Evolutionary conservation across 1,140 invertebrate species (phyloP).

Genomic region (Lepeophtheirus salmonis): DNA sequence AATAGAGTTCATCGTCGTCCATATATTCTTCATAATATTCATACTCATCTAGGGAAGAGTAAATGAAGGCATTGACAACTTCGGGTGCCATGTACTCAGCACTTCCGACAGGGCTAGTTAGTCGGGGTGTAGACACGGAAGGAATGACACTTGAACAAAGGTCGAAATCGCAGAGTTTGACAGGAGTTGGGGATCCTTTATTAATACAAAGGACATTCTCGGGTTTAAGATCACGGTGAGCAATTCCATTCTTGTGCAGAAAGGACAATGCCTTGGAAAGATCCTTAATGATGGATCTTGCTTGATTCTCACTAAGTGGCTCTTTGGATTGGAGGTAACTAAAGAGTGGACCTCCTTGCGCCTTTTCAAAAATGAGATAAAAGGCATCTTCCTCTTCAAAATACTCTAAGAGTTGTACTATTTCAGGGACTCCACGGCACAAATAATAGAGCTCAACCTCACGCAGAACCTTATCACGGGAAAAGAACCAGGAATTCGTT

Average conservation of each 20-base stretch:
- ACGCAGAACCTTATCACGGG: slow-evolving; percentile 35
- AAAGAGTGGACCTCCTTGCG: slow-evolving; percentile 27
- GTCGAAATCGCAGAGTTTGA: slow-evolving; percentile 43
- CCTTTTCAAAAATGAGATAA: slow-evolving; percentile 30
- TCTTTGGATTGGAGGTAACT: slow-evolving; percentile 24
- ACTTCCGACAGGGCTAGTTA: slow-evolving; percentile 26
- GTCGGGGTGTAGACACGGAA: slow-evolving; percentile 22
- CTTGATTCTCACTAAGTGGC: slow-evolving; percentile 19
- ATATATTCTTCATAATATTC: slow-evolving; percentile 26
- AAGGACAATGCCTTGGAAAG: slow-evolving; percentile 27
- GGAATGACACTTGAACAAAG: slow-evolving; percentile 33
- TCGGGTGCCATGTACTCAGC: slow-evolving; percentile 45
- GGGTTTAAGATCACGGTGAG: slow-evolving; percentile 28
- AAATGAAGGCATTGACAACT: slow-evolving; percentile 40
- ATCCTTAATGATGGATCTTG: slow-evolving; percentile 19
- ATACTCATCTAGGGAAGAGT: slow-evolving; percentile 22
- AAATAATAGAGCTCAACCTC: slow-evolving; percentile 41
- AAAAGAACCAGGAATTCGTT: slow-evolving; percentile 27
- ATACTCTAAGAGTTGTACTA: slow-evolving; percentile 37
- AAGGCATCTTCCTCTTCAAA: slow-evolving; percentile 35
- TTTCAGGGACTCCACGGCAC: slow-evolving; percentile 35
- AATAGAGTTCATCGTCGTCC: slow-evolving; percentile 28
- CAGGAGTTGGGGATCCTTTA: slow-evolving; percentile 32
- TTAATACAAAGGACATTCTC: slow-evolving; percentile 33
- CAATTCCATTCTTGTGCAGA: slow-evolving; percentile 27